A percentile compares a stretch with the other conserved stretches of the same genome.
These are phyloP conservation scores for Bovichtus diacanthus DNA, from an alignment of 2,797 vertebrate genomes.

Conservation along the genomic window DNA sequence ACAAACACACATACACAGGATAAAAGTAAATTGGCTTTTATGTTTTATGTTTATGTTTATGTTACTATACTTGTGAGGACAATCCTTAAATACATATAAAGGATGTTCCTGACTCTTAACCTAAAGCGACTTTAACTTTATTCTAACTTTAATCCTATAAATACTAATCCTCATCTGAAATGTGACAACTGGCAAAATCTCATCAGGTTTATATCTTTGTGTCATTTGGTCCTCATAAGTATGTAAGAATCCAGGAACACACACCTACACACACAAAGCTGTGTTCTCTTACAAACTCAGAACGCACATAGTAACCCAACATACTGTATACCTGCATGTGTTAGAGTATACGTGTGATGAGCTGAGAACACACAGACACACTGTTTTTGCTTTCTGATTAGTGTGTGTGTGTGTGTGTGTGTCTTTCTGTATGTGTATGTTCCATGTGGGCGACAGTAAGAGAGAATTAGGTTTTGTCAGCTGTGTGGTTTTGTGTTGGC, in stretches of 20 bases:
- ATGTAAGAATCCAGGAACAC: neutral
- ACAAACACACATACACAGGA: neutral
- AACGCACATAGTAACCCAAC: conserved; percentile 69
- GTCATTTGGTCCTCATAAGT: conserved; percentile 27
- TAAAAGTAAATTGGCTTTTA: neutral
- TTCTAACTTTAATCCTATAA: neutral
- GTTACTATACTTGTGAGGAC: neutral
- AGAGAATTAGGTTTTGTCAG: conserved; percentile 45
- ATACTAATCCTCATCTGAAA: neutral
- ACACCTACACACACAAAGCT: conserved; percentile 11
- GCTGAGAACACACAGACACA: conserved; percentile 5
- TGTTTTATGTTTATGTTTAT: too few species aligned
- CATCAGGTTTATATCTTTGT: neutral
- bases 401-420: neutral
- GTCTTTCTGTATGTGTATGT: conserved; percentile 24
- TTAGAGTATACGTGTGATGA: conserved; percentile 40
- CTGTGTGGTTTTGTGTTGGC: conserved; percentile 51
- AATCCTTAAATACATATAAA: neutral
- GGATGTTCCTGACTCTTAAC: too few species aligned
- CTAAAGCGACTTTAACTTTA: neutral
- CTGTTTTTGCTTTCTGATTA: neutral
- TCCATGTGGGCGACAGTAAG: neutral
- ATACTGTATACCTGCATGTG: conserved; percentile 21
- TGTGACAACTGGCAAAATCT: neutral
- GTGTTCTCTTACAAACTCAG: conserved; percentile 34